Percentiles rank a stretch among this genome's conserved stretches.
phyloP scores from a whole-genome alignment of 2,888 invertebrate genomes.

The Xestia xanthographa region DNA sequence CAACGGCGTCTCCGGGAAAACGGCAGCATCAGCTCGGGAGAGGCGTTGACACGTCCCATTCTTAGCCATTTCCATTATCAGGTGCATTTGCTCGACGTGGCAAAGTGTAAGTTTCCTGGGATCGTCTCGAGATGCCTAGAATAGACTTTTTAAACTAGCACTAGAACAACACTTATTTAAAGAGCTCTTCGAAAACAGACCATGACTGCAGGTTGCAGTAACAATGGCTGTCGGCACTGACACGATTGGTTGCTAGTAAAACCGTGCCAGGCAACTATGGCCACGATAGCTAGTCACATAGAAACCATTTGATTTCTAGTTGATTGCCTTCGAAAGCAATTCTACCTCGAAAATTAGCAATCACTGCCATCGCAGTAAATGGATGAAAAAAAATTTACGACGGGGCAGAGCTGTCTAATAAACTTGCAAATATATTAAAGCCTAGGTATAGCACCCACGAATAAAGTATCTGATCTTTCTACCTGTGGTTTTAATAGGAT shows the following conservation, averaged over 20 bases:
- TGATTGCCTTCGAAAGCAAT: not conserved
- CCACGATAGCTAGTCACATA: not conserved
- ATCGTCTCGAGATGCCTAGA: conserved; percentile 53
- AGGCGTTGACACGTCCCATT: conserved; percentile 65
- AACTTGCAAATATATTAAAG: too few species aligned
- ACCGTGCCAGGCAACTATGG: not conserved
- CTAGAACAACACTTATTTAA: not conserved
- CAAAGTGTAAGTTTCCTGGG: conserved; percentile 63
- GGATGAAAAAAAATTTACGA: too few species aligned
- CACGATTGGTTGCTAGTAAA: not conserved
- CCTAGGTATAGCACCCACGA: too few species aligned
- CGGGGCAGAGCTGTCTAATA: too few species aligned
- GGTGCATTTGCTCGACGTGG: conserved; percentile 60
- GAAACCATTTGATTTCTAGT: not conserved
- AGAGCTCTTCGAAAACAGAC: not conserved
- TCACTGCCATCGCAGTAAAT: too few species aligned
- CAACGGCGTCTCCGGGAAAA: conserved; percentile 72
- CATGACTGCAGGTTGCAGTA: not conserved
- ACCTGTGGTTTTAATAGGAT: too few species aligned
- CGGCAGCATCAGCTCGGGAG: conserved; percentile 56
- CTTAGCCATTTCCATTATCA: conserved; percentile 72
- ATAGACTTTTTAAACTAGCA: not conserved
- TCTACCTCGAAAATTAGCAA: too few species aligned
- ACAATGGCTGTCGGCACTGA: not conserved
- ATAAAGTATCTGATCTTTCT: too few species aligned